phyloP scores from a whole-genome alignment of 2,113 vertebrate species.

The Triplophysa siluroides region DNA sequence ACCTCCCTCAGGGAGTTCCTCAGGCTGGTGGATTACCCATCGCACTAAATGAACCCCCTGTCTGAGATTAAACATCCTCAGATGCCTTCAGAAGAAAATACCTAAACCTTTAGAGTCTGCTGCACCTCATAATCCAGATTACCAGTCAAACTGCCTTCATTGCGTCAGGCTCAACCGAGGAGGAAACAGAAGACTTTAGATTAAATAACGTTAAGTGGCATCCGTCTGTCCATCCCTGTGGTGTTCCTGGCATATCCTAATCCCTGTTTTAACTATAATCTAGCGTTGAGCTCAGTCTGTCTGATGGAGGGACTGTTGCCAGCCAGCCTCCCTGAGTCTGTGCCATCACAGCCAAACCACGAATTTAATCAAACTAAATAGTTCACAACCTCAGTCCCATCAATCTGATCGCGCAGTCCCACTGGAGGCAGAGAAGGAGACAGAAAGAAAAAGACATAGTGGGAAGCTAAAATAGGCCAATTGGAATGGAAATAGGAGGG shows the following conservation, averaged over 20 bases:
- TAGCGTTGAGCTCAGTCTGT: conserved; percentile 64
- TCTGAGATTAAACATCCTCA: conserved; percentile 49
- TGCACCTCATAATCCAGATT: conserved; percentile 60
- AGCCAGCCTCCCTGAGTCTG: conserved; percentile 53
- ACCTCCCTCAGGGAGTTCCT: conserved; percentile 40
- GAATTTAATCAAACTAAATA: conserved; percentile 67
- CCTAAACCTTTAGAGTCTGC: conserved; percentile 47
- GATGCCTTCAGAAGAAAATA: conserved; percentile 20
- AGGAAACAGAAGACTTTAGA: conserved; percentile 41
- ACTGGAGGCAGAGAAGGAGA: conserved; percentile 26
- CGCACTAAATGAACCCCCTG: conserved; percentile 59
- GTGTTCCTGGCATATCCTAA: conserved; percentile 66
- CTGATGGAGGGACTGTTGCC: conserved; percentile 57
- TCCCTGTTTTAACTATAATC: conserved; percentile 70
- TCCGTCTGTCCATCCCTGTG: conserved; percentile 60
- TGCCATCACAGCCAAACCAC: conserved; percentile 60
- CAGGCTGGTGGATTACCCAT: conserved; percentile 43
- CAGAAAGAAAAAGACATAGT: conserved; percentile 1
- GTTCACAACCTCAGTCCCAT: conserved; percentile 35
- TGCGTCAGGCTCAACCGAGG: conserved; percentile 21
- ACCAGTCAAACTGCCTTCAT: conserved; percentile 39
- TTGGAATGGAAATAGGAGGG: conserved; percentile 17
- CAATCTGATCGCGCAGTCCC: conserved; percentile 5
- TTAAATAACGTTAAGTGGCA: conserved; percentile 69
- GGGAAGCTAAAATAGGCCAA: conserved; percentile 3